Evolutionary conservation across 1,140 invertebrate genomes (phyloP).

Genomic region (Pseudoatta argentina): DNA sequence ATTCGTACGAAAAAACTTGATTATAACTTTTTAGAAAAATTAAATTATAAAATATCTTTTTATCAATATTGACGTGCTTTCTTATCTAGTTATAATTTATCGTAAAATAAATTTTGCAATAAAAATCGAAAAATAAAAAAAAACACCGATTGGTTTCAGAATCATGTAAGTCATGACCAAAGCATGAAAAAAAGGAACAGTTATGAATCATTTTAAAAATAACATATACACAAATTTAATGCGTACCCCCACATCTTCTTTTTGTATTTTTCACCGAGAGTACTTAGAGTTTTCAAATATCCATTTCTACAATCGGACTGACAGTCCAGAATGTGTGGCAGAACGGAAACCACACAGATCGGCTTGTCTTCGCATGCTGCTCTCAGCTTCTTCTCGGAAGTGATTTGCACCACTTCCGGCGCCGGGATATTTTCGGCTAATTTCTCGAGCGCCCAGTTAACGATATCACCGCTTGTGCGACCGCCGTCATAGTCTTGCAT

Average conservation of each 20-base stretch:
- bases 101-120: background rate
- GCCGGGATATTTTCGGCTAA: conserved; percentile 94
- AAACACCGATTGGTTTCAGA: conserved; percentile 19
- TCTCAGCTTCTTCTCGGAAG: conserved; percentile 89
- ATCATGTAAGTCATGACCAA: background rate
- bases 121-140: conserved; percentile 13
- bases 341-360: conserved; percentile 96
- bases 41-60: background rate
- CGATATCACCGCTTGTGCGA: conserved; percentile 96
- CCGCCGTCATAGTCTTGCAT: conserved; percentile 95
- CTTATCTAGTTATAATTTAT: background rate
- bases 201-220: conserved; percentile 36
- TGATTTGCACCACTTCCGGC: conserved; percentile 93
- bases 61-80: background rate
- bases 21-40: background rate
- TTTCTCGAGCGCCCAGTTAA: conserved; percentile 96
- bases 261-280: conserved; percentile 97
- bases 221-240: conserved; percentile 20
- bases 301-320: conserved; percentile 97
- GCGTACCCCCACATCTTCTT: conserved; percentile 97
- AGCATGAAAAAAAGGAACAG: background rate
- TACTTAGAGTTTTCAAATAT: conserved; percentile 92
- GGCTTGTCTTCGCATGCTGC: conserved; percentile 94
- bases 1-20: conserved; percentile 7
- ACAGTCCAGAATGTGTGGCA: conserved; percentile 99